Base-by-base conservation (phyloP, 35 echinoderm and acorn worm species). In the Holothuria glaberrima region DNA sequence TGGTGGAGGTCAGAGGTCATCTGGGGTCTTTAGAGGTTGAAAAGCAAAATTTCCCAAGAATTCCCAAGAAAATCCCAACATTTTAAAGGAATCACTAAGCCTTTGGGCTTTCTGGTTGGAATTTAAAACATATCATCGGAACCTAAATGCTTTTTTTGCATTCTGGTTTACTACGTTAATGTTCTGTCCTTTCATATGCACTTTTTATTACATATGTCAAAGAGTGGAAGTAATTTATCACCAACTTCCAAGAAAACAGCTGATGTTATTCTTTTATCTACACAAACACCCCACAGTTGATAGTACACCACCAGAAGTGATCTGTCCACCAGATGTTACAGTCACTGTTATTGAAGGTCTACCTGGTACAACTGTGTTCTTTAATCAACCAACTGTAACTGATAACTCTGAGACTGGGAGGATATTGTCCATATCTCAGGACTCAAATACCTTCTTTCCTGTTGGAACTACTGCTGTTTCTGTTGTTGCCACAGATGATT, bases 261-360 rank as follows among this genome's bases (percentile, higher is more conserved):
- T 7, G 7, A 41, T 41, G 2, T 41, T 41, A n/a, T 30, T 67
- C 25, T 18, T 69, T 26, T 6, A 69, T 29, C 25, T 13, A 69
- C 22, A 10, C 13, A 5, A n/a, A n/a, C 20, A 10, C 41, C 26
- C 36, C 36, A 57, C 30, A 83, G 80, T 83, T 46, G 80, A 83
- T 83, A 20, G 18, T 0, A 26, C 27, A 83, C 80, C 80, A 17
- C 80, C 80, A 58, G 80, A 31, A 5, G 13, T 83, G 20, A 27
- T 31, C 5, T 83, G 80, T 33, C 80, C 80, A 30, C 52, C 22
- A 58, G 80, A 83, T 35, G 80, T 83, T 35, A 83, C 80, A 63
- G 52, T 60, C 4, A 60, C 56, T 3, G n/a, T 83, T 12, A 83
- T 83, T 32, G 80, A 58, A 56, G 80, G 80, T 35, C 80, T 83